Conservation (phyloP, 1,140 invertebrate genomes). For the Papilio machaon region DNA sequence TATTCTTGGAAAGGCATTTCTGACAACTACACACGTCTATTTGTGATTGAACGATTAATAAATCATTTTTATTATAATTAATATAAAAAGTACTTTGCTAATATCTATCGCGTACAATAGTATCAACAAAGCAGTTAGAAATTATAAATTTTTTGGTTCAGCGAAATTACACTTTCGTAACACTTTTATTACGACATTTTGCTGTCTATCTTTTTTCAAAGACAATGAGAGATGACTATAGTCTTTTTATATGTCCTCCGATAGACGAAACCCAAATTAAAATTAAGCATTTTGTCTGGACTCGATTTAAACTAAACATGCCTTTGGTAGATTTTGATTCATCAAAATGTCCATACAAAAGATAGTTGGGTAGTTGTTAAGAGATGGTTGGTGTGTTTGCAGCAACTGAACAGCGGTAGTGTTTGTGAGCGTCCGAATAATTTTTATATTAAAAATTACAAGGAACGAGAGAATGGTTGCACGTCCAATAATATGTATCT, state of each 20-base stretch:
- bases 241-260: too few relatives aligned
- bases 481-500: conserved; percentile 73
- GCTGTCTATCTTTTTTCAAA: too few relatives aligned
- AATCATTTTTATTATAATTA: conserved; percentile 38
- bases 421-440: conserved; percentile 68
- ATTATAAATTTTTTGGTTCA: too few relatives aligned
- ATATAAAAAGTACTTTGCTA: not conserved
- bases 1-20: conserved; percentile 46
- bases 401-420: conserved; percentile 30
- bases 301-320: too few relatives aligned
- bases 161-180: too few relatives aligned
- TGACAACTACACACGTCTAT: conserved; percentile 9
- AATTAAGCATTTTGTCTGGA: too few relatives aligned
- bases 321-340: too few relatives aligned
- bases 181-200: too few relatives aligned
- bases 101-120: not conserved
- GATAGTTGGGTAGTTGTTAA: conserved; percentile 47
- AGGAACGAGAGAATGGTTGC: conserved; percentile 71
- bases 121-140: too few relatives aligned
- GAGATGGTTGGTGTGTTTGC: conserved; percentile 30
- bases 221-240: too few relatives aligned
- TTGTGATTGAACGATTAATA: not conserved
- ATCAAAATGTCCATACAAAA: conserved; percentile 32
- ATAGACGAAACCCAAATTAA: too few relatives aligned
- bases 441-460: conserved; percentile 81